A percentile compares a stretch with the other conserved stretches of the same genome.
Evolutionary conservation across 2,797 vertebrate species (phyloP).

Genomic region (Argentina silus): DNA sequence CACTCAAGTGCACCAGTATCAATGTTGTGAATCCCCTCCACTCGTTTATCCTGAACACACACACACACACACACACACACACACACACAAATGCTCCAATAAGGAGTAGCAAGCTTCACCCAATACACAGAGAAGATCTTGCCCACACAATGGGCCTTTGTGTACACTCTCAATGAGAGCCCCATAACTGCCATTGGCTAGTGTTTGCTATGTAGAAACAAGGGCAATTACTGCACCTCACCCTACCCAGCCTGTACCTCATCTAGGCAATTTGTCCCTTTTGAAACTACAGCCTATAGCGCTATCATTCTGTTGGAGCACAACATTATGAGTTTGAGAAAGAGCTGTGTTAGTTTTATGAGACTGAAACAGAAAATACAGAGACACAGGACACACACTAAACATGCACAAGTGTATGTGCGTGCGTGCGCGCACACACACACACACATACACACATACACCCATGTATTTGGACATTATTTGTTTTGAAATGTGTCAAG

Average conservation of each 20-base stretch:
- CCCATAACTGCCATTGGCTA: slow-evolving; percentile 5
- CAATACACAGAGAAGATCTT: slow-evolving; percentile 9
- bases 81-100: slow-evolving; percentile 13
- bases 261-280: slow-evolving; percentile 35
- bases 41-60: neutral
- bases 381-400: neutral
- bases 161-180: slow-evolving; percentile 20
- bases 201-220: slow-evolving; percentile 33
- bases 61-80: slow-evolving; percentile 16
- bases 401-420: neutral
- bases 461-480: neutral
- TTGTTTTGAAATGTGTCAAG: slow-evolving; percentile 4
- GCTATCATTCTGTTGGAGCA: slow-evolving; percentile 14
- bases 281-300: slow-evolving; percentile 27
- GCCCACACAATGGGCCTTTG: slow-evolving; percentile 28
- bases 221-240: slow-evolving; percentile 24
- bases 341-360: no score
- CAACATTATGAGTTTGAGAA: neutral
- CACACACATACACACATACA: neutral
- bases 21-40: neutral
- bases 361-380: no score
- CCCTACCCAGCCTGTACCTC: slow-evolving; percentile 16
- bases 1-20: neutral
- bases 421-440: neutral
- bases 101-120: slow-evolving; percentile 13